phyloP scores from a whole-genome alignment of 2,113 vertebrate species.

The Cnemophilus loriae region DNA sequence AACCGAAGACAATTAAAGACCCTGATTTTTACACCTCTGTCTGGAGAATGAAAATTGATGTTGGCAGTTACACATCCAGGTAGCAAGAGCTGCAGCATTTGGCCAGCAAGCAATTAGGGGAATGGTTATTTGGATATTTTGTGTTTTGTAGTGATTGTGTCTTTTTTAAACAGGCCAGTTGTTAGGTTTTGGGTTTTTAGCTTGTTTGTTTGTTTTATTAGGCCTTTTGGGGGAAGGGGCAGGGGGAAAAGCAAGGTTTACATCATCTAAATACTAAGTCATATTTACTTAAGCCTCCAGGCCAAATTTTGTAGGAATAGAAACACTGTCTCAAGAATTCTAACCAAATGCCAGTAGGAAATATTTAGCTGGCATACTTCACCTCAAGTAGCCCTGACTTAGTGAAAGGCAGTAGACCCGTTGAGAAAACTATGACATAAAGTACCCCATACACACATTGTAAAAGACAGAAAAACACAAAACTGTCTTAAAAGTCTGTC shows the following conservation, averaged over 20 bases:
- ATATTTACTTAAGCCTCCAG: background rate
- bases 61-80: background rate
- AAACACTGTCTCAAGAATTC: constrained; percentile 3
- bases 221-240: background rate
- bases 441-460: background rate
- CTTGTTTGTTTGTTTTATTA: background rate
- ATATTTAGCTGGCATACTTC: constrained; percentile 1
- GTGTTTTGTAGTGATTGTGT: background rate
- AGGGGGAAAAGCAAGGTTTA: background rate
- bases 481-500: background rate
- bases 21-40: background rate
- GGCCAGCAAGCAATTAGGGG: background rate
- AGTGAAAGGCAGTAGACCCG: background rate
- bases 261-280: constrained; percentile 4
- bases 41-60: background rate
- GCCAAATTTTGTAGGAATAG: constrained; percentile 8
- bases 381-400: background rate
- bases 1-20: background rate
- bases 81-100: background rate
- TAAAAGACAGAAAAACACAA: background rate
- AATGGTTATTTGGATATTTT: background rate
- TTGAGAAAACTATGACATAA: background rate
- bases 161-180: background rate
- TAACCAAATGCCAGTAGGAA: constrained; percentile 16
- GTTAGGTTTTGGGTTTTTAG: background rate